phyloP scores from a whole-genome alignment of 2,888 invertebrate genomes.

The Aspidiotus rigidus region DNA sequence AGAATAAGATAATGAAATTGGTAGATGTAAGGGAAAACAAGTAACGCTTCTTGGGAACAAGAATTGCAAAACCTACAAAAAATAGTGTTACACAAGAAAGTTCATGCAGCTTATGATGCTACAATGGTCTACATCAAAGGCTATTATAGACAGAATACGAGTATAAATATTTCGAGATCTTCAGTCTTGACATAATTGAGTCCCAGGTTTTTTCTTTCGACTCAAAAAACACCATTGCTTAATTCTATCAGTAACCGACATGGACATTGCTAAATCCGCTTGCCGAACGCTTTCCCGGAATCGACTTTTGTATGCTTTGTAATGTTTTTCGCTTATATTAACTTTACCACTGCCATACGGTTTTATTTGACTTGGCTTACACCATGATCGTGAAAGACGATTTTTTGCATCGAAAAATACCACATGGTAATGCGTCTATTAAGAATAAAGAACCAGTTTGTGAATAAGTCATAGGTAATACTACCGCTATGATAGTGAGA shows the following conservation, averaged over 20 bases:
- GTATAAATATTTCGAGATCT: too few species aligned
- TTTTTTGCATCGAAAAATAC: slow-evolving; percentile 21
- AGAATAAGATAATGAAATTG: too few species aligned
- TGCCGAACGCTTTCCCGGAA: slow-evolving; percentile 7
- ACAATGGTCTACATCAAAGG: too few species aligned
- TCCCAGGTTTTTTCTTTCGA: neutral
- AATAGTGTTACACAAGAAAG: too few species aligned
- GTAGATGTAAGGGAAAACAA: too few species aligned
- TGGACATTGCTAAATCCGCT: neutral
- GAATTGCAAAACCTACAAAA: too few species aligned
- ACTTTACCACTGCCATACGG: neutral
- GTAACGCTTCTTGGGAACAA: too few species aligned
- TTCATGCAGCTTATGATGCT: too few species aligned
- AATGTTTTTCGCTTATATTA: neutral
- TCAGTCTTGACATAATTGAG: neutral
- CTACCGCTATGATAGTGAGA: neutral
- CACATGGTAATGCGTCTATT: slow-evolving; percentile 24
- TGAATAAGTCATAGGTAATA: too few species aligned
- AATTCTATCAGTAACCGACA: slow-evolving; percentile 9
- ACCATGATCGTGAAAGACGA: slow-evolving; percentile 9
- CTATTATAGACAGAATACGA: too few species aligned
- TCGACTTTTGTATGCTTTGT: neutral
- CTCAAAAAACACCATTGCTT: neutral
- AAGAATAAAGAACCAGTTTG: neutral
- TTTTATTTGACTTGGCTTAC: neutral